Evolutionary conservation across 2,113 vertebrate species (phyloP), one percentile per base, ranked within the genome.

Genomic region (Dasyurus viverrinus): DNA sequence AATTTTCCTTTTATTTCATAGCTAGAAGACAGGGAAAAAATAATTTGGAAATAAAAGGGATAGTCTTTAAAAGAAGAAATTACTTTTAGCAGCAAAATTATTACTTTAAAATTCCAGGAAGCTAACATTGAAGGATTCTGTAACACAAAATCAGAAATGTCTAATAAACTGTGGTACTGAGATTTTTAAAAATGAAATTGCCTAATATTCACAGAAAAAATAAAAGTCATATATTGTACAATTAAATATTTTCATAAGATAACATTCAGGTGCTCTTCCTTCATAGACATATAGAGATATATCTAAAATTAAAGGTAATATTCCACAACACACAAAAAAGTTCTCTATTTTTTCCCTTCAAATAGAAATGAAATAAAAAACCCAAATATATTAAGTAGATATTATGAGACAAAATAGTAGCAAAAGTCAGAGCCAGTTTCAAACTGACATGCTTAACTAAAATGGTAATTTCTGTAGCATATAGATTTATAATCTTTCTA

Each of bases 21-120:
- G 27, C 48, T 11, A 2, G 14, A 84, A 92, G 89, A 47, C 26
- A 94, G 90, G 27, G 36, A 84, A 94, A 68, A 94, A 90, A 11
- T 52, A 30, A 90, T 90, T 92, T 92, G 25, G 93, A 93, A 3
- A 50, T 48, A 16, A 92, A 53, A 89, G 68, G 90, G 46, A 57
- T 84, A n/a, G 48, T 91, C 48, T 25, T 90, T 55, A 46, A 94
- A 97, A 94, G 54, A 30, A 89, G 52, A 94, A 94, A 9, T 52
- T 92, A 55, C 93, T 93, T 91, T 93, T 84, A 94, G 55, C 0
- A 90, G 53, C 52, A 9, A 94, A 94, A 25, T 53, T 55, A 53
- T 90, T 91, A 92, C 42, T 46, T 84, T 90, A n/a, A 76, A n/a
- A 14, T 76, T 36, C 36, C 30, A 76, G 30, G 14, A 91, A 53